Percentiles rank a stretch among this genome's conserved stretches.
Conservation (phyloP, 2,113 vertebrate genomes). For the Lepisosteus oculatus region DNA sequence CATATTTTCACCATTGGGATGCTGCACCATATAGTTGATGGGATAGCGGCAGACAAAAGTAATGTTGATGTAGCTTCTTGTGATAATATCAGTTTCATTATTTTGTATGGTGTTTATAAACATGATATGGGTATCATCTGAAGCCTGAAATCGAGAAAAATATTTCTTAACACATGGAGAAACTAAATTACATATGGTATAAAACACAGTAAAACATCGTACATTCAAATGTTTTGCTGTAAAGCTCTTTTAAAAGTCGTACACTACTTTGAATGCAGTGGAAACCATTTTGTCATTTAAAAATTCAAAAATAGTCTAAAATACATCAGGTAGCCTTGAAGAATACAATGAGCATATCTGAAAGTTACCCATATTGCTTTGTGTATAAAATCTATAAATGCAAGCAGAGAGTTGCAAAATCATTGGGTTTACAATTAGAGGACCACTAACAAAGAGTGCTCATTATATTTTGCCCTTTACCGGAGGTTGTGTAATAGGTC, state of each 20-base stretch:
- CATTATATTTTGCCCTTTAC: too few species aligned
- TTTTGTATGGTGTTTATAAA: conserved; percentile 70
- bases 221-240: neutral
- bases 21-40: conserved; percentile 64
- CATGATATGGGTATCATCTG: conserved; percentile 60
- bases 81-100: conserved; percentile 60
- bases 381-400: too few species aligned
- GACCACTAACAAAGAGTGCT: too few species aligned
- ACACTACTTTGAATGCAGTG: too few species aligned
- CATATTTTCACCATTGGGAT: conserved; percentile 64
- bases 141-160: conserved; percentile 50
- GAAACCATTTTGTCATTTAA: too few species aligned
- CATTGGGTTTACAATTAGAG: too few species aligned
- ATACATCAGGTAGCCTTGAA: too few species aligned
- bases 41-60: conserved; percentile 71
- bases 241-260: neutral
- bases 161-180: conserved; percentile 13
- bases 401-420: too few species aligned
- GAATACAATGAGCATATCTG: too few species aligned
- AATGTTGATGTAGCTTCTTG: conserved; percentile 68
- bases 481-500: too few species aligned
- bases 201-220: neutral
- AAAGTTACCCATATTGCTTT: too few species aligned
- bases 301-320: too few species aligned
- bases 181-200: neutral